phyloP scores from a whole-genome alignment of 2,888 invertebrate genomes.

The Ecdyonurus torrentis region DNA sequence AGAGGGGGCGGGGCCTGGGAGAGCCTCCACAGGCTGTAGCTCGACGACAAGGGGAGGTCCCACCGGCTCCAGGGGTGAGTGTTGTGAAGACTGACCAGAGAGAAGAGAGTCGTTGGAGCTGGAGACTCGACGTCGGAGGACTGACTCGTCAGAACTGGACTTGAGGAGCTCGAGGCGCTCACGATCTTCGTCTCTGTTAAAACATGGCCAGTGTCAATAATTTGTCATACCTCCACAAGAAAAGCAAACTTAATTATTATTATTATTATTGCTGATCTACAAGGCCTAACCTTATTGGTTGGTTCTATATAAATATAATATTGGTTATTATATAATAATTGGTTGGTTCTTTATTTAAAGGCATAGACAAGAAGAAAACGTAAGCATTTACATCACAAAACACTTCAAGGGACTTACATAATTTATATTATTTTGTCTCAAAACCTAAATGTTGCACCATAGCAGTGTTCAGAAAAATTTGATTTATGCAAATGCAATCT shows the following conservation, averaged over 20 bases:
- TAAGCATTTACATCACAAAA: too few species aligned
- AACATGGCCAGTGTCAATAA: too few species aligned
- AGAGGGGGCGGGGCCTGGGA: constrained; percentile 25
- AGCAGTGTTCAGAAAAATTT: too few species aligned
- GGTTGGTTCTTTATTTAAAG: too few species aligned
- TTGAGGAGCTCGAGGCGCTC: constrained; percentile 40
- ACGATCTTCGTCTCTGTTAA: constrained; percentile 47
- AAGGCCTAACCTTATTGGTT: not conserved
- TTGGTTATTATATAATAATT: not conserved
- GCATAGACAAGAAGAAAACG: too few species aligned
- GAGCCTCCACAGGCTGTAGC: constrained; percentile 21
- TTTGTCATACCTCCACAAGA: too few species aligned
- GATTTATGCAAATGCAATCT: too few species aligned
- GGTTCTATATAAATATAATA: not conserved
- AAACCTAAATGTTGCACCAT: too few species aligned
- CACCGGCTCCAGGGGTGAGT: not conserved
- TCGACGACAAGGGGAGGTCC: constrained; percentile 15
- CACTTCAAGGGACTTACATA: too few species aligned
- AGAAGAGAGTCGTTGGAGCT: constrained; percentile 40
- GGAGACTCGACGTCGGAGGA: constrained; percentile 38
- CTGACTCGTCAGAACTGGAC: constrained; percentile 41
- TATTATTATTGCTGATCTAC: not conserved
- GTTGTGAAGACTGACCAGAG: constrained; percentile 20
- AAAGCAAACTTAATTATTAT: too few species aligned
- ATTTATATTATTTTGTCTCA: too few species aligned